These are phyloP conservation scores for Drosophila parvula DNA, from an alignment of 1,140 invertebrate genomes.

Conservation along the genomic window DNA sequence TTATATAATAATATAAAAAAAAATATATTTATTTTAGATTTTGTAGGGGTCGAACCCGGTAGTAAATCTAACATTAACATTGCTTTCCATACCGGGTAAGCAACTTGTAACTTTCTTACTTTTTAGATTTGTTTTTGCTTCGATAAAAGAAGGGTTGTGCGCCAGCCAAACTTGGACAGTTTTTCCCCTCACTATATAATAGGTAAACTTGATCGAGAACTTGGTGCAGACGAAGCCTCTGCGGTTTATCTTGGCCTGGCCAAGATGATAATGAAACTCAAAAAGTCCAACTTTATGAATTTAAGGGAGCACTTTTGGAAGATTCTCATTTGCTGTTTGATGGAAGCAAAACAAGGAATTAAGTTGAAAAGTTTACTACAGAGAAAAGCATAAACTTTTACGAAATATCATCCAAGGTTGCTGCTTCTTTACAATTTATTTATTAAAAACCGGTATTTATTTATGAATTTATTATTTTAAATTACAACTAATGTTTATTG, in stretches of 20 bases:
- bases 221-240: background rate
- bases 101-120: too few species aligned
- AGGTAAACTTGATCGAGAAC: conserved; percentile 24
- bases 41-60: too few species aligned
- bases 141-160: background rate
- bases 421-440: too few species aligned
- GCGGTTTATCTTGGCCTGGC: conserved; percentile 1
- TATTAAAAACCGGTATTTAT: background rate
- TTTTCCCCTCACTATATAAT: background rate
- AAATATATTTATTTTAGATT: too few species aligned
- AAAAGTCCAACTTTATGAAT: conserved; percentile 14
- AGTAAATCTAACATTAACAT: too few species aligned
- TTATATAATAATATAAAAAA: too few species aligned
- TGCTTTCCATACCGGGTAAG: too few species aligned
- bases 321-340: background rate
- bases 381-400: background rate
- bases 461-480: background rate
- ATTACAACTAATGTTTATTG: background rate
- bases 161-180: background rate
- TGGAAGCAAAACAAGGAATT: background rate
- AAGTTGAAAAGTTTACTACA: background rate
- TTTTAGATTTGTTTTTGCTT: conserved; percentile 21
- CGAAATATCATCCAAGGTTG: too few species aligned
- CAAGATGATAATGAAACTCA: conserved; percentile 5
- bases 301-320: conserved; percentile 16